phyloP scores from a whole-genome alignment of 2,888 invertebrate genomes.

The Sclerodermus sp. region DNA sequence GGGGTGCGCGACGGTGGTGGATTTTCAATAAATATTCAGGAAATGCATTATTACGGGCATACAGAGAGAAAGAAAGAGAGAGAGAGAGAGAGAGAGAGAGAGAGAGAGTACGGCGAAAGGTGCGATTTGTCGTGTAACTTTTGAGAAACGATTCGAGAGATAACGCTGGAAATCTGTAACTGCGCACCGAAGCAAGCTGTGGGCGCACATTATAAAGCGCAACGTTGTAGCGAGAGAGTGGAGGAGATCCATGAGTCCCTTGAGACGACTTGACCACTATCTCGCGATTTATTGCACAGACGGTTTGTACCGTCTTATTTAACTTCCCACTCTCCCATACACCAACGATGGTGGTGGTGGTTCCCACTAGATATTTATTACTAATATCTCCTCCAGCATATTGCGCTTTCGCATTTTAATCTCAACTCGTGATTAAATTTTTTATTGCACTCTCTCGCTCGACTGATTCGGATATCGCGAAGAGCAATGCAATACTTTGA shows the following conservation, averaged over 20 bases:
- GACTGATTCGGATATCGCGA: no score
- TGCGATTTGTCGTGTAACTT: not conserved
- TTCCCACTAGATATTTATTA: no score
- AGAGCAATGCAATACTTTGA: no score
- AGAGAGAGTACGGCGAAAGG: conserved; percentile 3
- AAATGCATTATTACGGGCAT: no score
- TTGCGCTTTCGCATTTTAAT: no score
- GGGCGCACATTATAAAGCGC: conserved; percentile 21
- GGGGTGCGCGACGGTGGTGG: no score
- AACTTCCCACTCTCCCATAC: conserved; percentile 33
- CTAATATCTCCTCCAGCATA: no score
- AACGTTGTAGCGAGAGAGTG: conserved; percentile 22
- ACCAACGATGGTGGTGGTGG: conserved; percentile 4
- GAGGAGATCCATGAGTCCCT: conserved; percentile 20
- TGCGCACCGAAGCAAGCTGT: not conserved
- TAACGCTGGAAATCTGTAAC: not conserved
- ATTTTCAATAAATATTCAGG: no score
- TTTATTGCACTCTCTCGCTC: no score
- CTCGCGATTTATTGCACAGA: conserved; percentile 36
- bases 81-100: conserved; percentile 3
- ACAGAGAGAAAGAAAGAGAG: not conserved
- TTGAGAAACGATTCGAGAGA: not conserved
- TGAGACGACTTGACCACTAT: conserved; percentile 26
- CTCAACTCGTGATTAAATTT: no score
- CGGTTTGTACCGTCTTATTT: conserved; percentile 35